Evolutionary conservation across 2,797 vertebrate genomes (phyloP), one percentile per base, ranked within the genome.

Genomic region (Gallinago stenura): DNA sequence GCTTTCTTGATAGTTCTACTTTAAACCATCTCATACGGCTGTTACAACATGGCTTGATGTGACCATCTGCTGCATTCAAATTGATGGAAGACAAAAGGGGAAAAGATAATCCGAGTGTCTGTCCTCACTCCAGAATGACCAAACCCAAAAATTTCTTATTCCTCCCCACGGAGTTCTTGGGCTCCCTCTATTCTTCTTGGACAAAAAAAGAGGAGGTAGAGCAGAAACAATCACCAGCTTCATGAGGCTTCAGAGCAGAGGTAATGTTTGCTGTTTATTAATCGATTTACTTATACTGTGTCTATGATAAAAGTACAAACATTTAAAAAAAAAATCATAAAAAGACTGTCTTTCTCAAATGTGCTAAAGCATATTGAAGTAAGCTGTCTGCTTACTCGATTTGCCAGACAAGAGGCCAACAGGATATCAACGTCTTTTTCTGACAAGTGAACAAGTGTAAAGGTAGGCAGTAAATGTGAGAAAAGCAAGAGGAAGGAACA

Each of bases 401-500:
- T 39, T 39, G 37, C 37, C 37, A 39, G 37, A 39, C 37, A 39
- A 39, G 37, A 39, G 37, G 37, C 37, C 37, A 39, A 39, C 37
- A 80, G 72, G 37, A 81, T 86, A 93, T 62, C 83, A 93, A 41
- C 65, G 84, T 86, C 80, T 96, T 96, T 94, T 62, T 66, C 91
- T 83, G 69, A 79, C 76, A 86, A 97, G 65, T 75, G 82, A 95
- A 76, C 88, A 90, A 95, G 76, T 78, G 45, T 85, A 83, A 93
- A 96, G 90, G 91, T 88, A 86, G 92, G 77, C 86, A 96, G 81
- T 22, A 94, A 94, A 90, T 80, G 87, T 91, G 83, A 92, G 86
- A 92, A 95, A 89, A 96, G 45, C 37, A 75, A 86, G 41, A 60
- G 22, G 57, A 85, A 82, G 46, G 46, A 76, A 33, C 22, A 90